Conservation (phyloP, 1,140 invertebrate species). For the Trypoxylus dichotomus region DNA sequence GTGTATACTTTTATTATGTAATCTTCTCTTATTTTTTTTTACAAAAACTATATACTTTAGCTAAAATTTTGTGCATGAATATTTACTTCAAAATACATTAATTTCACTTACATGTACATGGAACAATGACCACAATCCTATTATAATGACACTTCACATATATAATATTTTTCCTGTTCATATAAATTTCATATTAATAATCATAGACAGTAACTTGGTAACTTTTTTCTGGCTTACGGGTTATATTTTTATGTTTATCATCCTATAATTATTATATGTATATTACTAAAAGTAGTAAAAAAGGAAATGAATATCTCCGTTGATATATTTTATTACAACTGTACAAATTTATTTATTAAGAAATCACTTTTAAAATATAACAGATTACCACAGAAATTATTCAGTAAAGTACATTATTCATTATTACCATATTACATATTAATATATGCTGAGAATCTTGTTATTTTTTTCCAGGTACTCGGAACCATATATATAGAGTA, state of each 20-base stretch:
- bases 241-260: conserved; percentile 12
- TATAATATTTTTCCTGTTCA: conserved; percentile 12
- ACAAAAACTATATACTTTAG: conserved; percentile 29
- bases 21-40: conserved; percentile 22
- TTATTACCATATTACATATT: not conserved
- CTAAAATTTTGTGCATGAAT: conserved; percentile 30
- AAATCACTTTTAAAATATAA: conserved; percentile 1
- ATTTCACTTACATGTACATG: conserved; percentile 28
- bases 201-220: not conserved
- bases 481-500: not conserved
- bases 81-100: conserved; percentile 30
- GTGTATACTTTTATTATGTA: conserved; percentile 5
- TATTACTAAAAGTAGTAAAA: not conserved
- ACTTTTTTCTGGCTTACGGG: not conserved
- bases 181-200: conserved; percentile 17
- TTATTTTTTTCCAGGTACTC: not conserved
- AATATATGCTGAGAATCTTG: not conserved
- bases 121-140: conserved; percentile 27
- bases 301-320: not conserved
- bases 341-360: conserved; percentile 4
- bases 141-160: conserved; percentile 28
- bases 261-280: conserved; percentile 4
- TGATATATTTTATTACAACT: conserved; percentile 8
- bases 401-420: not conserved
- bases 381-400: conserved; percentile 2